A percentile compares a stretch with the other conserved stretches of the same genome.
phyloP scores from a whole-genome alignment of 2,888 invertebrate species.

The Schizotus pectinicornis region DNA sequence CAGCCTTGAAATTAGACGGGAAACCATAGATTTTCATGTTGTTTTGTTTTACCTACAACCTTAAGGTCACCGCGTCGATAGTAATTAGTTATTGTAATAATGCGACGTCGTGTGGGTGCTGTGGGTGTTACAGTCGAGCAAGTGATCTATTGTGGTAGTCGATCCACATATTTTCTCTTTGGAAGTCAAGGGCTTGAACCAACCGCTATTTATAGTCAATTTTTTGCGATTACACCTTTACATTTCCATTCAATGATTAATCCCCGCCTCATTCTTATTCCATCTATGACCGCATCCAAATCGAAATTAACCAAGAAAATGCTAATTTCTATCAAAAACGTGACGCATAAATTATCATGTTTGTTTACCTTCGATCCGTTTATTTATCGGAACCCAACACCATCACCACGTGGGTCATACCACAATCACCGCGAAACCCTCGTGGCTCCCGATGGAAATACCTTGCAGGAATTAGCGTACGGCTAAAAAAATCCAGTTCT shows the following conservation, averaged over 20 bases:
- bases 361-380: conserved; percentile 17
- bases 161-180: conserved; percentile 32
- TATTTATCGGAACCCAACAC: conserved; percentile 16
- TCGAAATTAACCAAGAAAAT: conserved; percentile 21
- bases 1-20: conserved; percentile 38
- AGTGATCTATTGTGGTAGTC: conserved; percentile 37
- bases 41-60: conserved; percentile 32
- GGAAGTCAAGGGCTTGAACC: conserved; percentile 36
- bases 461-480: conserved; percentile 17
- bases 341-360: conserved; percentile 25
- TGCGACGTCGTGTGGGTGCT: conserved; percentile 30
- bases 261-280: conserved; percentile 18
- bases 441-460: conserved; percentile 8
- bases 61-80: conserved; percentile 35
- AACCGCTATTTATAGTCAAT: conserved; percentile 41
- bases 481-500: conserved; percentile 6
- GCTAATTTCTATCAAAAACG: conserved; percentile 23
- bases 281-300: conserved; percentile 24
- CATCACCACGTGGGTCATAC: conserved; percentile 8
- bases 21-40: conserved; percentile 32
- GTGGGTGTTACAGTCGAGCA: conserved; percentile 34
- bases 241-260: conserved; percentile 31
- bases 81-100: conserved; percentile 38
- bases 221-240: conserved; percentile 28
- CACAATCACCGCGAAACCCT: no score